Conservation (phyloP, 2,888 invertebrate genomes). For the Nymphalis c-album region DNA sequence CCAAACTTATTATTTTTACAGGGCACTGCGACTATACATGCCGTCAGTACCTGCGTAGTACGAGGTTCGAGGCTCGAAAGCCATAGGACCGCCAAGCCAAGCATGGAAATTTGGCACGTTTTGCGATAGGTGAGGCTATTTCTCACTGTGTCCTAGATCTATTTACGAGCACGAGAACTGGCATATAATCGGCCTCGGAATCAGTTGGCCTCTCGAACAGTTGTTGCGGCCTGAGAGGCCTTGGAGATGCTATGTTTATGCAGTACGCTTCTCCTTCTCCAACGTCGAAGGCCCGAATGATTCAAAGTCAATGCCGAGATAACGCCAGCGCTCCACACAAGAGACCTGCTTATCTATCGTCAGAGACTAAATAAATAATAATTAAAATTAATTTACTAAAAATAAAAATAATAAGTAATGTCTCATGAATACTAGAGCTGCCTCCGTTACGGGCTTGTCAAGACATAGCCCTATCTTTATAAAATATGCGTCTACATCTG, state of each 20-base stretch:
- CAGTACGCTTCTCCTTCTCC: slow-evolving; percentile 13
- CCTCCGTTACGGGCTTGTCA: too few relatives aligned
- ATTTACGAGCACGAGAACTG: slow-evolving; percentile 33
- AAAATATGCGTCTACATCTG: slow-evolving; percentile 27
- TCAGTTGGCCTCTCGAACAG: too few relatives aligned
- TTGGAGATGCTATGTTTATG: too few relatives aligned
- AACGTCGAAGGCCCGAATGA: slow-evolving; percentile 44
- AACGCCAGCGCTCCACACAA: slow-evolving; percentile 45
- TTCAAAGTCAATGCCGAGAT: slow-evolving; percentile 48
- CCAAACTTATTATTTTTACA: background rate
- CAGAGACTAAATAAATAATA: too few relatives aligned
- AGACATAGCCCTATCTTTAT: too few relatives aligned
- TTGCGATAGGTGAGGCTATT: slow-evolving; percentile 46
- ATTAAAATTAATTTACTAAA: too few relatives aligned
- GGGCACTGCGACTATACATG: slow-evolving; percentile 37
- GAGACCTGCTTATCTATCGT: too few relatives aligned
- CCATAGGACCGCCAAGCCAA: slow-evolving; percentile 43
- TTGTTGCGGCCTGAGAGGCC: too few relatives aligned
- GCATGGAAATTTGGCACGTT: slow-evolving; percentile 51
- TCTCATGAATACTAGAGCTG: too few relatives aligned
- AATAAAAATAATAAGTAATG: too few relatives aligned
- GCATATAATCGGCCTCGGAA: too few relatives aligned
- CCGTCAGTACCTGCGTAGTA: slow-evolving; percentile 39
- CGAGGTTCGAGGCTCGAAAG: slow-evolving; percentile 41
- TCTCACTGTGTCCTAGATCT: slow-evolving; percentile 45